phyloP scores from a whole-genome alignment of 2,888 invertebrate species.

The Lapara coniferarum region DNA sequence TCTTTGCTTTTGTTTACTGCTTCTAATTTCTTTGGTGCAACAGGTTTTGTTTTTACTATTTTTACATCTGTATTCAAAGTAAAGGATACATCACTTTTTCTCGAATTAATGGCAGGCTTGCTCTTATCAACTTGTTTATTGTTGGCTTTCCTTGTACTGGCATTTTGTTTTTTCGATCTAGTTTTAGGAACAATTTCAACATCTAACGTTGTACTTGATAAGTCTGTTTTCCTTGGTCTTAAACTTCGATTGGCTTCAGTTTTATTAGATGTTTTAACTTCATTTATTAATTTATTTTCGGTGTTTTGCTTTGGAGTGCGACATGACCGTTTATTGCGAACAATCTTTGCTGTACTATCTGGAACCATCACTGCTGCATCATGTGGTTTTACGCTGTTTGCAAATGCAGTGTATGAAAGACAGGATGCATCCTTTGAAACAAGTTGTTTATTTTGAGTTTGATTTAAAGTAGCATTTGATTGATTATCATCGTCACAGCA shows the following conservation, averaged over 20 bases:
- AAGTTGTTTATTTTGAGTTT: not conserved
- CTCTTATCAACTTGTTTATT: not conserved
- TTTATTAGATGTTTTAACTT: slow-evolving; percentile 31
- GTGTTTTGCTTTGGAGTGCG: slow-evolving; percentile 32
- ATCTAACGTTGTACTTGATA: not conserved
- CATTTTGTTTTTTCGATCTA: not conserved
- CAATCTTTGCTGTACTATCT: slow-evolving; percentile 37
- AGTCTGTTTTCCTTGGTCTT: slow-evolving; percentile 29
- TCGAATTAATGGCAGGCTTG: not conserved
- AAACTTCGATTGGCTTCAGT: slow-evolving; percentile 10
- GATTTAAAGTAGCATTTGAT: not conserved
- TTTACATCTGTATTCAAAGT: not conserved
- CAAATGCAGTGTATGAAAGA: not conserved
- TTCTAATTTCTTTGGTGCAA: not conserved
- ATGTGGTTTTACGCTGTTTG: not conserved
- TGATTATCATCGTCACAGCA: slow-evolving; percentile 1
- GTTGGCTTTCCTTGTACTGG: not conserved
- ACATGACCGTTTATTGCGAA: slow-evolving; percentile 42
- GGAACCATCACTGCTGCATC: not conserved
- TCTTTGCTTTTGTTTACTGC: not conserved
- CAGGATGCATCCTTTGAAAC: not conserved
- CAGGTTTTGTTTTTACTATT: not conserved
- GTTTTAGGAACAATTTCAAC: not conserved
- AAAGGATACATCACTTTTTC: not conserved
- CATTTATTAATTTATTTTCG: not conserved